Percentiles rank a stretch among this genome's conserved stretches.
Conservation (phyloP, 2,797 vertebrate species). For the Micropoecilia bifurca region DNA sequence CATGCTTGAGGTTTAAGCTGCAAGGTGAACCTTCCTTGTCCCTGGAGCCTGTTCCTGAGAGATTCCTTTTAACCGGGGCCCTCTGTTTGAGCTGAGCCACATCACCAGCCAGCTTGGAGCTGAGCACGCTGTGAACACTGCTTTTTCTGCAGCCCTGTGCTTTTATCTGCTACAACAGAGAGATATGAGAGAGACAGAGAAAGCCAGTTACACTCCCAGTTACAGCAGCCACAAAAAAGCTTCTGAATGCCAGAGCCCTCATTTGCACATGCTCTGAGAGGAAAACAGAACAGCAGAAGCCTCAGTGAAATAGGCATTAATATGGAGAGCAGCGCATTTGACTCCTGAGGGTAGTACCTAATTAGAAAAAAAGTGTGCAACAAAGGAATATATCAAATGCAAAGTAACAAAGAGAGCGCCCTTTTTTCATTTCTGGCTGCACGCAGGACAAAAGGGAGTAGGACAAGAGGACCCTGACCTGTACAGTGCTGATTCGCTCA, state of each 20-base stretch:
- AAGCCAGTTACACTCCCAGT: constrained; percentile 55
- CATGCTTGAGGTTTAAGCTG: constrained; percentile 74
- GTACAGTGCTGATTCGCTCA: constrained; percentile 79
- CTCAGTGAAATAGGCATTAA: constrained; percentile 60
- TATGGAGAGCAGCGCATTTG: constrained; percentile 57
- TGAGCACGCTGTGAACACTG: constrained; percentile 75
- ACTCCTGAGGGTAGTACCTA: constrained; percentile 60
- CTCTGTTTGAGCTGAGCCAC: constrained; percentile 88
- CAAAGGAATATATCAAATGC: constrained; percentile 61
- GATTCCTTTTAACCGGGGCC: constrained; percentile 83
- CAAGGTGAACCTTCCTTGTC: constrained; percentile 81
- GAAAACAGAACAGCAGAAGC: constrained; percentile 48
- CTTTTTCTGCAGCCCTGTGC: constrained; percentile 83
- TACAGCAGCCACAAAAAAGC: constrained; percentile 56
- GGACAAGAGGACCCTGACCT: constrained; percentile 78
- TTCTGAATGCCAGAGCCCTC: constrained; percentile 49
- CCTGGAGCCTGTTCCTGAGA: constrained; percentile 79
- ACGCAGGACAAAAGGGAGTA: constrained; percentile 52
- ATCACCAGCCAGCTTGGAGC: constrained; percentile 79
- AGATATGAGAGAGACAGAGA: constrained; percentile 59
- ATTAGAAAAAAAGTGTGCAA: constrained; percentile 69
- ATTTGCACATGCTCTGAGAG: constrained; percentile 53
- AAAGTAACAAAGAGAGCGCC: constrained; percentile 60
- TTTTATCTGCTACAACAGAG: constrained; percentile 83
- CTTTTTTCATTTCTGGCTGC: constrained; percentile 55